Percentiles rank a stretch among this genome's conserved stretches.
phyloP scores from a whole-genome alignment of 64 coral and sea anemone genomes.

The Montipora efflorescens region DNA sequence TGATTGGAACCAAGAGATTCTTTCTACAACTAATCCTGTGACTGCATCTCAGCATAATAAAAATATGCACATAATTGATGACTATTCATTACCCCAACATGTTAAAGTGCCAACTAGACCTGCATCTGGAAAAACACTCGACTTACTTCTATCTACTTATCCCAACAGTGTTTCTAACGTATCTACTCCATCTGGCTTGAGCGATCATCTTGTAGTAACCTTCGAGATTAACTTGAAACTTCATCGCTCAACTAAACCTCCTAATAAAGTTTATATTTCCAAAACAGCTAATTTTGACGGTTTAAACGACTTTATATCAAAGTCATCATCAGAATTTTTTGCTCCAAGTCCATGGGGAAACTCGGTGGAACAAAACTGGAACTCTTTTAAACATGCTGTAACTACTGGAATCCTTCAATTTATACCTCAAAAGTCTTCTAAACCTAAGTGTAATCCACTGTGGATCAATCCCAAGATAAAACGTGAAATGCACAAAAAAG shows the following conservation, averaged over 20 bases:
- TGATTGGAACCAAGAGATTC: constrained; percentile 27
- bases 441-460: constrained; percentile 29
- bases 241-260: not conserved
- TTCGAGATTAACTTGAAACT: too few relatives aligned
- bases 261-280: too few relatives aligned
- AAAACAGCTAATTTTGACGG: too few relatives aligned
- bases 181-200: too few relatives aligned
- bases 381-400: too few relatives aligned
- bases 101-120: not conserved
- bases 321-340: constrained; percentile 30
- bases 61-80: constrained; percentile 33
- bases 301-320: not conserved
- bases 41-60: constrained; percentile 31
- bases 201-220: not conserved
- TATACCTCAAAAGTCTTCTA: constrained; percentile 42
- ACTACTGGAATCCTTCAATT: not conserved
- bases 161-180: not conserved
- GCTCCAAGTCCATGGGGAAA: not conserved
- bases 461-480: constrained; percentile 44
- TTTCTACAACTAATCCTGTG: constrained; percentile 29
- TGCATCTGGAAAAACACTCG: constrained; percentile 61
- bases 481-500: constrained; percentile 52
- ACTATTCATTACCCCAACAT: constrained; percentile 41
- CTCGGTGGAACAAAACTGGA: not conserved
- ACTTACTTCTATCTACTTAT: constrained; percentile 55